Percentiles rank a stretch among this genome's conserved stretches.
phyloP scores from a whole-genome alignment of 2,888 invertebrate species.

The Phengaris arion region DNA sequence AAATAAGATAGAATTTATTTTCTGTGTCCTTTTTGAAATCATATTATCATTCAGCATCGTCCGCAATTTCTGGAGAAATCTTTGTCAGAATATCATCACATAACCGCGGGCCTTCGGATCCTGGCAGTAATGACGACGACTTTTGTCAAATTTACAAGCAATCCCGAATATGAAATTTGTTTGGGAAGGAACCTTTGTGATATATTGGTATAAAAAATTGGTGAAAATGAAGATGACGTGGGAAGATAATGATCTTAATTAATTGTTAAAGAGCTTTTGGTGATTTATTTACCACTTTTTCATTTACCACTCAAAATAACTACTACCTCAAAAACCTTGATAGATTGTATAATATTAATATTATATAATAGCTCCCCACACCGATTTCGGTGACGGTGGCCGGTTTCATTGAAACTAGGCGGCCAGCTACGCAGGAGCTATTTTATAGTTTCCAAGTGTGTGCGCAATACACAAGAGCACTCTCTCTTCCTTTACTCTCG shows the following conservation, averaged over 20 bases:
- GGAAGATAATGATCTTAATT: too few species aligned
- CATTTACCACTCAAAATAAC: not conserved
- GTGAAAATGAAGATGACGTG: too few species aligned
- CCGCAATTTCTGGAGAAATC: constrained; percentile 21
- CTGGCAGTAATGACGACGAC: constrained; percentile 35
- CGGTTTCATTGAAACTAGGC: too few species aligned
- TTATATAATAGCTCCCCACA: too few species aligned
- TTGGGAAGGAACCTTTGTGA: not conserved
- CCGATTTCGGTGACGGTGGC: too few species aligned
- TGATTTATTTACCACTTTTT: too few species aligned
- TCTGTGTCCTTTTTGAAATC: constrained; percentile 2
- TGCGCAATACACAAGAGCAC: too few species aligned
- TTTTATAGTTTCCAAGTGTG: too few species aligned
- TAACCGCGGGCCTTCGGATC: constrained; percentile 41
- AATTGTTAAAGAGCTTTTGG: not conserved
- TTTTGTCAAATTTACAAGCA: constrained; percentile 25
- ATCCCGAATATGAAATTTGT: constrained; percentile 22
- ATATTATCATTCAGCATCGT: constrained; percentile 24
- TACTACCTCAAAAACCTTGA: too few species aligned
- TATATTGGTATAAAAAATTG: not conserved
- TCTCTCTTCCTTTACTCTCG: too few species aligned
- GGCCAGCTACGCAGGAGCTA: too few species aligned
- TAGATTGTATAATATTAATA: too few species aligned
- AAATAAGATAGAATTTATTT: not conserved
- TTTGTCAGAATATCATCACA: constrained; percentile 47